Base-by-base conservation (phyloP, 2,888 invertebrate genomes). In the Drosophila meridionalis region DNA sequence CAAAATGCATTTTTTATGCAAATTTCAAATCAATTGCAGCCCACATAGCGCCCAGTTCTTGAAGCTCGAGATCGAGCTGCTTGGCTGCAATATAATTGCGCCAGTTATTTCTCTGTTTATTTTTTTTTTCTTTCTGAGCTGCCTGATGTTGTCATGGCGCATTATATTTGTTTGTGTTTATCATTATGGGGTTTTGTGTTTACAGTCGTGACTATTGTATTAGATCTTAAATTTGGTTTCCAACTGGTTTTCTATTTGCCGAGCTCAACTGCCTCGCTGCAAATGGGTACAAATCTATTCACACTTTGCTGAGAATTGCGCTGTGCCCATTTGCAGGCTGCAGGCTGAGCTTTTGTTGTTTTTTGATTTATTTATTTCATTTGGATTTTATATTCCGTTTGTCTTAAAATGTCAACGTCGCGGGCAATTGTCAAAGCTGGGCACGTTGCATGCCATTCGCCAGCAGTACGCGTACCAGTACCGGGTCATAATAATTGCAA, bases 281-380 rank as follows among this genome's bases (percentile, higher is more conserved):
- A 73, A 83, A 82, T 76, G 82, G 68, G 84, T 73, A 87, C 81
- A 82, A 80, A 80, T 82, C 82, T 82, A 82, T 88, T 90, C 86
- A 90, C 87, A 87, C 87, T 80, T 78, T 70, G 73, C 52, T 73
- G 80, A 81, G 74, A 89, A 80, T 69, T 76, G 71, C 66, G 66
- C 61, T 68, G 73, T 61, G 56, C 50, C 50, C 50, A 75, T 59
- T 61, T 67, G 45, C 36, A 52, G 50, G 20, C 57, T 67, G 58
- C 36, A 34, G n/a, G 40, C 30, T 14, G 53, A 8, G 47, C 26
- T 28, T 36, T 45, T 36, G 58, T 58, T 45, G 20, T 20, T 20
- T 20, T 58, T 26, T 45, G 45, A 45, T 58, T 58, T 58, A 58
- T 58, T 56, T 47, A 50, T 50, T 63, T 34, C 20, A 52, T 50